Base-by-base conservation (phyloP, 2,888 invertebrate species). In the Amiota communis region DNA sequence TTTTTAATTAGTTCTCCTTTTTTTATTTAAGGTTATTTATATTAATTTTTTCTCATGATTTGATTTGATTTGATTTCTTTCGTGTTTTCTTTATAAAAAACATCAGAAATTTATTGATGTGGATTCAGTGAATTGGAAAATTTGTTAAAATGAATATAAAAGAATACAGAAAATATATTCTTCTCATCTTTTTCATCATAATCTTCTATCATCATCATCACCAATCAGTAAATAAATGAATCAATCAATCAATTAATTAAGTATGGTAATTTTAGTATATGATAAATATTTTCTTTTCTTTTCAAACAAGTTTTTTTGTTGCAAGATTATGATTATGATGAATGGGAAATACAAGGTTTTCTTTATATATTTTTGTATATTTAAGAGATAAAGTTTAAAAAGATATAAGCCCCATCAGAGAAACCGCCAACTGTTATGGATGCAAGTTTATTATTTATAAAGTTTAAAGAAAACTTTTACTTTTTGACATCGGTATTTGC, bases 401-500 rank as follows among this genome's bases (percentile, higher is more conserved):
- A 36, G 36, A 36, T 36, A 36, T 36, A 4, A 36, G 36, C 36
- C 36, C 36, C 36, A 36, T 36, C 36, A 36, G 36, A 36, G 36
- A 36, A 36, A 36, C 36, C n/a, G n/a, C n/a, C 36, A 36, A 36
- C 2, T 36, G 36, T 36, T 36, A 6, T 36, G 3, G 6, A 6
- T 36, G 36, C 2, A 59, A 17, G 1, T 12, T 57, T 57, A 10
- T 57, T 57, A n/a, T 36, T 23, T 46, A 20, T 23, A 23, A 13
- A 23, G 13, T 9, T 17, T 13, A n/a, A 20, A 53, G 46, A 20
- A 20, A 59, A 59, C 15, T 4, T 67, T 74, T 79, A 83, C 74
- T 83, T 83, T 72, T 83, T 83, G 74, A 79, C 81, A 78, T 74
- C 75, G 70, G 79, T 75, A 75, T 82, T 84, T 78, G 84, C 86